These are phyloP conservation scores for Agrochola lota DNA, from an alignment of 2,888 invertebrate genomes.

Conservation along the genomic window DNA sequence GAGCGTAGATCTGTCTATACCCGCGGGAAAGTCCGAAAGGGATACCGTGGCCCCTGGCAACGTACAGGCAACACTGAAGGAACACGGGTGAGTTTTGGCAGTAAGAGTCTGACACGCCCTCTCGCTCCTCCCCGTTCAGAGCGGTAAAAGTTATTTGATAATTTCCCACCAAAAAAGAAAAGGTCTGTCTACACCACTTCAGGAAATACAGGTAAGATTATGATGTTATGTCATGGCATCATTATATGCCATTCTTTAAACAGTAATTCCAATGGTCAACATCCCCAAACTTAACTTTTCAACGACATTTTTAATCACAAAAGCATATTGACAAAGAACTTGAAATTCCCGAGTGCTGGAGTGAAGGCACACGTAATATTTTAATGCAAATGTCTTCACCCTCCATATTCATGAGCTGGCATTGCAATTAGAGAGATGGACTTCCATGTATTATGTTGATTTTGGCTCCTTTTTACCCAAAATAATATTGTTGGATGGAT, in stretches of 20 bases:
- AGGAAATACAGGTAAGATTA: background rate
- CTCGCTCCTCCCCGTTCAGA: too few relatives aligned
- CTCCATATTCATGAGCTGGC: conserved; percentile 68
- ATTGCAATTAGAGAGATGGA: conserved; percentile 72
- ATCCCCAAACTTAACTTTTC: background rate
- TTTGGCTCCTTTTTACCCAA: conserved; percentile 62
- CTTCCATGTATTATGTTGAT: conserved; percentile 69
- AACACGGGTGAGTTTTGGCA: too few relatives aligned
- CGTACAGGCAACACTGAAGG: too few relatives aligned
- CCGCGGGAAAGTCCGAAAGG: too few relatives aligned
- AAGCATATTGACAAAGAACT: conserved; percentile 51
- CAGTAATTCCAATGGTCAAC: background rate
- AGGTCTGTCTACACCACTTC: background rate
- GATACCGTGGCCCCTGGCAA: too few relatives aligned
- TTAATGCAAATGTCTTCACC: conserved; percentile 61
- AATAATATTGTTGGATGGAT: conserved; percentile 51
- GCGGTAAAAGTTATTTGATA: too few relatives aligned
- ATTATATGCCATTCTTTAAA: background rate
- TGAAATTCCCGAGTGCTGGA: conserved; percentile 19
- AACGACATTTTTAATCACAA: conserved; percentile 24
- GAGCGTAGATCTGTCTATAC: background rate
- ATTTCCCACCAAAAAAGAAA: too few relatives aligned
- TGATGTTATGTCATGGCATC: background rate
- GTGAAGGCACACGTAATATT: conserved; percentile 49
- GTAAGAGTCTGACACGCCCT: too few relatives aligned